phyloP scores from a whole-genome alignment of 2,113 vertebrate genomes.

The Strix uralensis region DNA sequence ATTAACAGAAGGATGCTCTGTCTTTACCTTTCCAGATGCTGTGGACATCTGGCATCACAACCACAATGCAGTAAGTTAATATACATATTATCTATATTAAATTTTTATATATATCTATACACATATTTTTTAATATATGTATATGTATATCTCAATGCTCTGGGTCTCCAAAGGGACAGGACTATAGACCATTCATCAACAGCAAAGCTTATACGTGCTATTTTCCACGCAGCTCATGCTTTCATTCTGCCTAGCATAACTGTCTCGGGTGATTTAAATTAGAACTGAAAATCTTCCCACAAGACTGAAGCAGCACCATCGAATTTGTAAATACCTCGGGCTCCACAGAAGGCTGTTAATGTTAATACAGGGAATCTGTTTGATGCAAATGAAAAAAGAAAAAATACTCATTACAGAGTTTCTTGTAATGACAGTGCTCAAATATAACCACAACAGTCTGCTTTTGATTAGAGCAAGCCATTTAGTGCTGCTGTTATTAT shows the following conservation, averaged over 20 bases:
- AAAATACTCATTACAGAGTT: slow-evolving; percentile 23
- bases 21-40: slow-evolving; percentile 5
- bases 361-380: slow-evolving; percentile 4
- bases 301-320: not conserved
- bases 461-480: slow-evolving; percentile 46
- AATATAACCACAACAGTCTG: slow-evolving; percentile 45
- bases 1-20: not conserved
- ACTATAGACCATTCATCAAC: not conserved
- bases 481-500: not conserved
- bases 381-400: slow-evolving; percentile 16
- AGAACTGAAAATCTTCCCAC: not conserved
- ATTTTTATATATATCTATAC: too few relatives aligned
- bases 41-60: not conserved
- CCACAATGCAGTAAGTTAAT: not conserved
- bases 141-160: not conserved
- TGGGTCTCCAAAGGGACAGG: not conserved
- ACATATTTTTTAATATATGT: too few relatives aligned
- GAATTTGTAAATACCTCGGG: slow-evolving; percentile 18
- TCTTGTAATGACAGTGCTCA: slow-evolving; percentile 44
- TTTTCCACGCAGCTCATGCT: not conserved
- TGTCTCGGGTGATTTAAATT: not conserved
- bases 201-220: not conserved
- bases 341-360: not conserved
- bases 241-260: not conserved
- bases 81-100: not conserved